phyloP scores from a whole-genome alignment of 2,113 vertebrate species.

The Phyllostomus discolor region DNA sequence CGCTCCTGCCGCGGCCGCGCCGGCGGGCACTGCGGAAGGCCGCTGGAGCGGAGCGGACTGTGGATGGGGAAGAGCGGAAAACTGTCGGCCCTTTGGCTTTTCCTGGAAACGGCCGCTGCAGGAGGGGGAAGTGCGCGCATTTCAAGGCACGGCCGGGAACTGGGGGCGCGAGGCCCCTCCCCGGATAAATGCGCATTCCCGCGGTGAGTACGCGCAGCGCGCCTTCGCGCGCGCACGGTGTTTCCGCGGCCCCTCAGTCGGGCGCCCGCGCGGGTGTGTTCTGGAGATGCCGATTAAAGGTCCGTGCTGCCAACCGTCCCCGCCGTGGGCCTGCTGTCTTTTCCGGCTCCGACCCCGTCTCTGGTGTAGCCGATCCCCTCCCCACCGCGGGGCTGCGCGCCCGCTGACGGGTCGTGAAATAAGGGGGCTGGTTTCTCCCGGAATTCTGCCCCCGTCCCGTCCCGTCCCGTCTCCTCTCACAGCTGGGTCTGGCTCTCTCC shows the following conservation, averaged over 20 bases:
- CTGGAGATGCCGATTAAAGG: slow-evolving; percentile 80
- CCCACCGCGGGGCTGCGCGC: neutral
- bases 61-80: slow-evolving; percentile 52
- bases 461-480: neutral
- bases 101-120: slow-evolving; percentile 57
- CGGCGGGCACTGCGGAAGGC: slow-evolving; percentile 41
- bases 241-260: slow-evolving; percentile 78
- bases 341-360: slow-evolving; percentile 26
- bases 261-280: slow-evolving; percentile 83
- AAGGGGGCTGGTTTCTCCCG: neutral
- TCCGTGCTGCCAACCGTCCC: slow-evolving; percentile 64
- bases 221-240: slow-evolving; percentile 82
- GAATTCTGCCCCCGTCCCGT: neutral
- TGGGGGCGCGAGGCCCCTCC: slow-evolving; percentile 75
- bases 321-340: slow-evolving; percentile 48
- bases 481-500: neutral
- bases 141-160: slow-evolving; percentile 58
- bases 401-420: neutral
- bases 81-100: slow-evolving; percentile 70
- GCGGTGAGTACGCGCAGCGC: slow-evolving; percentile 81
- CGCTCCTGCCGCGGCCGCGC: slow-evolving; percentile 15
- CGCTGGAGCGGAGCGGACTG: slow-evolving; percentile 36
- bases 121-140: slow-evolving; percentile 72
- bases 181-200: slow-evolving; percentile 87
- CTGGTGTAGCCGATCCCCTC: neutral